phyloP scores from a whole-genome alignment of 2,888 invertebrate genomes.

The Trichogramma dendrolimi region DNA sequence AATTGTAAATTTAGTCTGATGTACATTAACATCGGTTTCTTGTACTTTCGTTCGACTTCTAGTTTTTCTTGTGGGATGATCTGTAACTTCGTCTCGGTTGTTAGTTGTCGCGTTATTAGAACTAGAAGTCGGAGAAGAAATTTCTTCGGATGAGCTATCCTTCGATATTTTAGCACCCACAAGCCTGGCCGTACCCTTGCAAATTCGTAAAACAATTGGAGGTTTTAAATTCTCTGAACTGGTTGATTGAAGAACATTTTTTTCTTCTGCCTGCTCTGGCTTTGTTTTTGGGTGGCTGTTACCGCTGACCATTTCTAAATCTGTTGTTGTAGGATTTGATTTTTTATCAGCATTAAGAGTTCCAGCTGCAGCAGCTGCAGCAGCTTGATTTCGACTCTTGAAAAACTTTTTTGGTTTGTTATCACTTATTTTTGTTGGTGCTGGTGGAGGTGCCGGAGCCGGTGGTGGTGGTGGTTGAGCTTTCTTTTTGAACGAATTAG shows the following conservation, averaged over 20 bases:
- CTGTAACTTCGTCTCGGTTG: background rate
- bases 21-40: background rate
- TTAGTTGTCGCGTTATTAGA: background rate
- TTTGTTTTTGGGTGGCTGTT: background rate
- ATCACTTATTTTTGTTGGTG: conserved; percentile 39
- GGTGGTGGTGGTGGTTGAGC: too few relatives aligned
- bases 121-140: conserved; percentile 33
- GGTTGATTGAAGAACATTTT: too few relatives aligned
- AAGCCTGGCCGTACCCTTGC: conserved; percentile 64
- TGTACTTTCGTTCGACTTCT: background rate
- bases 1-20: background rate
- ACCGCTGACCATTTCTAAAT: background rate
- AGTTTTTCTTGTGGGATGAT: background rate
- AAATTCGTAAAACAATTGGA: conserved; percentile 83
- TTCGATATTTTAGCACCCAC: conserved; percentile 48
- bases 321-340: conserved; percentile 14
- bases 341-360: conserved; percentile 4
- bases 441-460: too few relatives aligned
- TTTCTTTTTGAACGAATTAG: conserved; percentile 44
- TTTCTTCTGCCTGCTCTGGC: conserved; percentile 28
- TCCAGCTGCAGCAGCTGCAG: conserved; percentile 45
- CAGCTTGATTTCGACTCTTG: conserved; percentile 73
- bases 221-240: conserved; percentile 53
- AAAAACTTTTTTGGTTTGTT: conserved; percentile 84
- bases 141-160: conserved; percentile 27